These are phyloP conservation scores for Chrysocyon brachyurus DNA, from an alignment of 2,797 vertebrate genomes.

Conservation along the genomic window DNA sequence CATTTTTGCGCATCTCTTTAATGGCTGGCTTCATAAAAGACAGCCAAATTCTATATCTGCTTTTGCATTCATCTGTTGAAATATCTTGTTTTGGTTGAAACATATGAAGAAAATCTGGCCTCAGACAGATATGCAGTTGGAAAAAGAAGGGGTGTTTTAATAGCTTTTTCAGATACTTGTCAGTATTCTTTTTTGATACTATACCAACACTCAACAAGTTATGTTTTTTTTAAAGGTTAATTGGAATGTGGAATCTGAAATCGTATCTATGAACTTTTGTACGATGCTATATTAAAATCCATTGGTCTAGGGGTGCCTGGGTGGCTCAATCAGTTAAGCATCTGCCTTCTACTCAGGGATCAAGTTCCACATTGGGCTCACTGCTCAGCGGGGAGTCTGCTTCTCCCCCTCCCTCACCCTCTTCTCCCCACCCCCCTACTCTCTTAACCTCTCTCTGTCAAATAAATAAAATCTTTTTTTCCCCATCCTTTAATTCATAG, in stretches of 20 bases:
- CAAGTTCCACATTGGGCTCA: background rate
- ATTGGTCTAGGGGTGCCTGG: background rate
- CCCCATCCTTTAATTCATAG: background rate
- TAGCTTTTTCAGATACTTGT: background rate
- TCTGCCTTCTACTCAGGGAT: background rate
- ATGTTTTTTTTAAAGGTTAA: background rate
- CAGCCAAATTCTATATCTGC: background rate
- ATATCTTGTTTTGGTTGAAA: constrained; percentile 47
- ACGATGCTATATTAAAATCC: background rate
- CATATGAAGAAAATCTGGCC: constrained; percentile 6
- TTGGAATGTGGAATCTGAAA: background rate
- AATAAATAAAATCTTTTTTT: background rate
- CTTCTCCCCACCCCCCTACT: background rate
- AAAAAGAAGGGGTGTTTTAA: background rate
- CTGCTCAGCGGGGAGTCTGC: background rate
- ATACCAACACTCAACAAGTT: background rate
- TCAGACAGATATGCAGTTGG: background rate
- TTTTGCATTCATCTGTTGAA: constrained; percentile 16
- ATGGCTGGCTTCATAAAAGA: background rate
- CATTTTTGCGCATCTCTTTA: constrained; percentile 27
- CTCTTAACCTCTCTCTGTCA: background rate
- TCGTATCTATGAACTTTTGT: background rate
- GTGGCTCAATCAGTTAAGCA: background rate
- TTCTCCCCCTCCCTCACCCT: background rate
- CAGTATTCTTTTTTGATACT: background rate